These are phyloP conservation scores for Siniperca knerii DNA, from an alignment of 2,113 vertebrate species.

Conservation along the genomic window DNA sequence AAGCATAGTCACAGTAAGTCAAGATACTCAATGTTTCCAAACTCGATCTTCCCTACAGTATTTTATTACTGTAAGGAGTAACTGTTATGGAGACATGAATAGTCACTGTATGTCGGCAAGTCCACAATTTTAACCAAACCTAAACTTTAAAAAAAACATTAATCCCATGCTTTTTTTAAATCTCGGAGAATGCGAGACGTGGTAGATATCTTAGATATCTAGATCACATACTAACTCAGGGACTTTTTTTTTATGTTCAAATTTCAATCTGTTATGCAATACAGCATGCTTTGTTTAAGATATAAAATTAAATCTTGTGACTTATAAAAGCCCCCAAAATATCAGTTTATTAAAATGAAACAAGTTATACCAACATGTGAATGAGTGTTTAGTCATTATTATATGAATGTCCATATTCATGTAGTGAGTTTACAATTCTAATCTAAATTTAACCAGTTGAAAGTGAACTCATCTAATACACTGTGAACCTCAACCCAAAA, in stretches of 20 bases:
- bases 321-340: not conserved
- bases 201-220: not conserved
- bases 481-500: not conserved
- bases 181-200: not conserved
- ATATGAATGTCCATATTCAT: not conserved
- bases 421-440: not conserved
- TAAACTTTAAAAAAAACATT: not conserved
- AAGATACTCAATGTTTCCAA: conserved; percentile 14
- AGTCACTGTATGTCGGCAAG: not conserved
- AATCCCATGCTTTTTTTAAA: too few species aligned
- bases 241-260: not conserved
- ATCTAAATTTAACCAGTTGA: not conserved
- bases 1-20: conserved; percentile 1
- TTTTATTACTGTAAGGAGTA: not conserved
- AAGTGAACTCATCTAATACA: not conserved
- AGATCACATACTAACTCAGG: not conserved
- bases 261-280: not conserved
- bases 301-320: not conserved
- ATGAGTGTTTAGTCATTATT: not conserved
- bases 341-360: too few species aligned
- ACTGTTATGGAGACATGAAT: not conserved
- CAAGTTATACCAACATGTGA: not conserved
- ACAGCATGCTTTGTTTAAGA: too few species aligned
- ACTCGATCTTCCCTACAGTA: not conserved
- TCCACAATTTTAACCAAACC: not conserved